Percentiles rank a stretch among this genome's conserved stretches.
These are phyloP conservation scores for Drosophila sp. DNA, from an alignment of 1,140 invertebrate species.

Conservation along the genomic window DNA sequence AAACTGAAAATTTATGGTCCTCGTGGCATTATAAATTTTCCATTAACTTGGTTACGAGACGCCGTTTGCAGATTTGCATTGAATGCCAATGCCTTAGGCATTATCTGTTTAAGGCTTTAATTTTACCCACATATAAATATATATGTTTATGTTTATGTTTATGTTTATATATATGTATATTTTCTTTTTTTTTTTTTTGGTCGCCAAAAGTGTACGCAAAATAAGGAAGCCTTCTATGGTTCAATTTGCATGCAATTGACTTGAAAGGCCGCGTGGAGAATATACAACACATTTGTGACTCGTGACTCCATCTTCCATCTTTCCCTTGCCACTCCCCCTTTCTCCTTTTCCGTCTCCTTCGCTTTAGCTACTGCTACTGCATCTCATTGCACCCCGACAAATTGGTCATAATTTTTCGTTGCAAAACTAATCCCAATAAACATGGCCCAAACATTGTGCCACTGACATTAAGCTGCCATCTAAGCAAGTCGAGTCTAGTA, in stretches of 20 bases:
- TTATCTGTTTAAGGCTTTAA: slow-evolving; percentile 82
- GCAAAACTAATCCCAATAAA: slow-evolving; percentile 80
- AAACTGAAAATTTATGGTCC: slow-evolving; percentile 68
- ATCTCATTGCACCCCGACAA: slow-evolving; percentile 76
- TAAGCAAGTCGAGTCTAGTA: slow-evolving; percentile 28
- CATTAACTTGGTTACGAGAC: slow-evolving; percentile 61
- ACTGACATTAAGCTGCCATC: slow-evolving; percentile 76
- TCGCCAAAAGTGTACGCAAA: slow-evolving; percentile 78
- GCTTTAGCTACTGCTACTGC: slow-evolving; percentile 26
- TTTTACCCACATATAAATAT: slow-evolving; percentile 50
- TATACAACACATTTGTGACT: background rate
- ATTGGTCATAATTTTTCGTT: slow-evolving; percentile 78
- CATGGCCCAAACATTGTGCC: slow-evolving; percentile 78
- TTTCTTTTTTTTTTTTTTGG: slow-evolving; percentile 20
- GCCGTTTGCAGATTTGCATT: slow-evolving; percentile 66
- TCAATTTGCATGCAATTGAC: slow-evolving; percentile 76
- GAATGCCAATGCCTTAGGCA: slow-evolving; percentile 64
- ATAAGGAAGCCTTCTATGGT: slow-evolving; percentile 74
- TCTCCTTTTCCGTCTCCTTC: background rate
- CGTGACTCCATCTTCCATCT: background rate
- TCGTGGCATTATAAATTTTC: slow-evolving; percentile 76
- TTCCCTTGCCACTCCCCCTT: background rate
- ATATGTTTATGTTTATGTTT: background rate
- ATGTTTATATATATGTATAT: background rate
- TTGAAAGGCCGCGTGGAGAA: slow-evolving; percentile 54